Evolutionary conservation across 1,140 invertebrate species (phyloP), one percentile per base, ranked within the genome.

Genomic region (Triops longicaudatus): DNA sequence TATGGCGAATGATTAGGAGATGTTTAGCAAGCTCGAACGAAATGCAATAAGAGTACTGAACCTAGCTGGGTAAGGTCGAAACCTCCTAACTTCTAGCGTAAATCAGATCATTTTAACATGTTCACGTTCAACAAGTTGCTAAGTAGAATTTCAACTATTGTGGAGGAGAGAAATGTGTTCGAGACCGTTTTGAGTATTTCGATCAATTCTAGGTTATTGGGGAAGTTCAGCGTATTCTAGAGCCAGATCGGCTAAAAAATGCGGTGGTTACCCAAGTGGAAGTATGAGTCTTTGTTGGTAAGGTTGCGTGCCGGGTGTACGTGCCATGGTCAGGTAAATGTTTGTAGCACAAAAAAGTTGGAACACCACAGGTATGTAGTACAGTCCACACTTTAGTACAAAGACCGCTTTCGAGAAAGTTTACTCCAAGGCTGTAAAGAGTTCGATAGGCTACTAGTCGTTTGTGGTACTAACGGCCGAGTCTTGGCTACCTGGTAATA

Each of bases 221-320:
- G n/a, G n/a, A n/a, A n/a, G n/a, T n/a, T n/a, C n/a, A n/a, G n/a
- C 31, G 31, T 37, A 37, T 37, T 37, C 31, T 37, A 7, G 31
- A 7, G 31, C 31, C n/a, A n/a, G 31, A 7, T 37, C 31, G n/a
- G n/a, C n/a, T n/a, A n/a, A n/a, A n/a, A 37, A 37, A 63, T 63
- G 10, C 17, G n/a, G 27, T 4, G 63, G 41, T 44, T 75, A 75
- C 74, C 74, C 74, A 0, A 75, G 26, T 27, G 74, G 74, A 14
- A 75, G 43, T 17, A 75, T 75, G 26, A 75, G 26, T 50, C 74
- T 43, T 50, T 75, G 74, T 28, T 75, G 42, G 28, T 75, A 75
- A 10, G 26, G 43, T 26, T 50, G 74, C 7, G 41, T 75, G 43
- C 74, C 43, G 6, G 63, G 74, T 1, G 74, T 50, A 43, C 63